Evolutionary conservation across 2,888 invertebrate genomes (phyloP).

Genomic region (Andrena haemorrhoa): DNA sequence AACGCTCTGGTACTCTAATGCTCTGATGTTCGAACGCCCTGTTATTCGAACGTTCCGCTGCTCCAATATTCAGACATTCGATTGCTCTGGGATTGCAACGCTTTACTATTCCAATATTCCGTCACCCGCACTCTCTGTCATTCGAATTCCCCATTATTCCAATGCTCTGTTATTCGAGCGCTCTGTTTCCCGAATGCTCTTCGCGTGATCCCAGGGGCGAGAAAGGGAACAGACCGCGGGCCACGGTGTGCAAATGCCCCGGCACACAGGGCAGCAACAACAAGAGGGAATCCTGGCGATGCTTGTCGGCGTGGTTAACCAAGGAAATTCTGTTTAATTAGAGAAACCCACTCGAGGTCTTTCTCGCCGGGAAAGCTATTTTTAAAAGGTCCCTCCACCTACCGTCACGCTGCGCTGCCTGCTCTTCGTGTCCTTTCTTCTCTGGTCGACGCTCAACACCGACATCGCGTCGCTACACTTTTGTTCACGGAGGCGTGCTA

Average conservation of each 20-base stretch:
- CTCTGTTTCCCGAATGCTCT: neutral
- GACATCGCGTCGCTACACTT: constrained; percentile 42
- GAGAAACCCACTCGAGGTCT: constrained; percentile 64
- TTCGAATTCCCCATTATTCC: too few species aligned
- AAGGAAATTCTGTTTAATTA: constrained; percentile 72
- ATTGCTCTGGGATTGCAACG: too few species aligned
- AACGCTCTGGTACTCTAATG: too few species aligned
- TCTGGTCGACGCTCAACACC: constrained; percentile 19
- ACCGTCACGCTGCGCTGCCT: neutral
- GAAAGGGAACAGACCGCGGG: neutral
- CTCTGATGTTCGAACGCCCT: too few species aligned
- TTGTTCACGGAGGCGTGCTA: constrained; percentile 56
- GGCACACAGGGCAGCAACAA: neutral
- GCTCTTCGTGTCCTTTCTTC: constrained; percentile 30
- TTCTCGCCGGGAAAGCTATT: constrained; percentile 64
- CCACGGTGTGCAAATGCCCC: neutral
- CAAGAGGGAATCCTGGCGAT: constrained; percentile 38
- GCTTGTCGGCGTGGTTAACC: constrained; percentile 45
- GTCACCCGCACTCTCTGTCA: too few species aligned
- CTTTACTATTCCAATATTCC: neutral
- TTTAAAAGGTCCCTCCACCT: constrained; percentile 60
- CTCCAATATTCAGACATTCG: too few species aligned
- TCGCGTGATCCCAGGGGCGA: neutral
- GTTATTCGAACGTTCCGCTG: too few species aligned
- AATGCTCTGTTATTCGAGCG: too few species aligned